Percentiles rank a stretch among this genome's conserved stretches.
These are phyloP conservation scores for Drosophila sucinea DNA, from an alignment of 1,140 invertebrate species.

Conservation along the genomic window DNA sequence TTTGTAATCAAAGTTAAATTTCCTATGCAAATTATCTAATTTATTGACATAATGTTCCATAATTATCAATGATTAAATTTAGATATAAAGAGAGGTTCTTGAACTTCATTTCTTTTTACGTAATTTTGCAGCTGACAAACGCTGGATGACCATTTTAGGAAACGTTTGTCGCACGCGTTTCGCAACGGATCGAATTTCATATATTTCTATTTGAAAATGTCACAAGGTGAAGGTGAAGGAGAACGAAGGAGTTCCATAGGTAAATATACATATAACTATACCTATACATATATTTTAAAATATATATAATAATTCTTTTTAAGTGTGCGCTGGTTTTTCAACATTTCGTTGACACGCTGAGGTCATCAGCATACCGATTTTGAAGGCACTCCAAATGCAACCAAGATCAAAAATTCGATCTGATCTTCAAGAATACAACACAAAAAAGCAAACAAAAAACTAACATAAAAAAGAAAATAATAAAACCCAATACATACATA, in stretches of 20 bases:
- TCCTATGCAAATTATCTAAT: conserved; percentile 46
- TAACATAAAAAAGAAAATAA: conserved; percentile 6
- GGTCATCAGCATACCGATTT: conserved; percentile 62
- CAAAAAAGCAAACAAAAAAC: conserved; percentile 24
- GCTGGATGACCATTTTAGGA: conserved; percentile 14
- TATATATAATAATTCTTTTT: conserved; percentile 39
- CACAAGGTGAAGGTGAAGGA: conserved; percentile 46
- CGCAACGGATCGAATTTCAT: neutral
- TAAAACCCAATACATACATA: conserved; percentile 12
- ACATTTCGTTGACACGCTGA: conserved; percentile 53
- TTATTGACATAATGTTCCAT: conserved; percentile 36
- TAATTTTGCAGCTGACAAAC: conserved; percentile 35
- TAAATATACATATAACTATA: conserved; percentile 8
- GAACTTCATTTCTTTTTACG: conserved; percentile 35
- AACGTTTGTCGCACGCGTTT: conserved; percentile 35
- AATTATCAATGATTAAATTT: conserved; percentile 30
- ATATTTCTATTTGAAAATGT: conserved; percentile 38
- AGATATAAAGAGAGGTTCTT: conserved; percentile 32
- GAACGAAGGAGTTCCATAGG: conserved; percentile 7
- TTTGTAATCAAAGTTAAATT: conserved; percentile 26
- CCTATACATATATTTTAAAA: conserved; percentile 10
- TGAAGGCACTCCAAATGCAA: conserved; percentile 46
- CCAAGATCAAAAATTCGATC: conserved; percentile 29
- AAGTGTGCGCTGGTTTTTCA: conserved; percentile 26
- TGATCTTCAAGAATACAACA: conserved; percentile 15